Conservation (phyloP, 2,888 invertebrate species). For the Drosophila antonietae region DNA sequence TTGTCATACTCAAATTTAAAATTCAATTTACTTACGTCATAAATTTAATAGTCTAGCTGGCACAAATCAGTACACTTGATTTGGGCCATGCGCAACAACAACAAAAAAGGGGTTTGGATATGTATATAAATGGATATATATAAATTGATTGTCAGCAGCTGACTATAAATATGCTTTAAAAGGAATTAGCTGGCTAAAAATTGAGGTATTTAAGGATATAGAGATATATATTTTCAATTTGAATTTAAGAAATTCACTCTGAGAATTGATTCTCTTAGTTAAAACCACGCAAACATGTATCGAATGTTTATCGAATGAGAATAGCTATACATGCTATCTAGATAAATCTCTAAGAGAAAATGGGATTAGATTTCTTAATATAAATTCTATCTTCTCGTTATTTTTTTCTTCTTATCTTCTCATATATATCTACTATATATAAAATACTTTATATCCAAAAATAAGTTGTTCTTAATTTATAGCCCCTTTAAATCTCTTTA, state of each 20-base stretch:
- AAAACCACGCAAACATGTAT: no score
- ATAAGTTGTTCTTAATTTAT: not conserved
- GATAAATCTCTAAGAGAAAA: no score
- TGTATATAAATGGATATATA: not conserved
- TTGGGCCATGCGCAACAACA: slow-evolving; percentile 38
- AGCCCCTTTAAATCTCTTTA: not conserved
- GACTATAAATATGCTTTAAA: not conserved
- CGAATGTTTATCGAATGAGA: no score
- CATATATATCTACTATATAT: no score
- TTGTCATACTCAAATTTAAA: slow-evolving; percentile 83
- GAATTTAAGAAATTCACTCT: no score
- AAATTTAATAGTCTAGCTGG: slow-evolving; percentile 76
- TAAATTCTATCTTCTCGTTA: no score
- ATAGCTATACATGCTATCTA: no score
- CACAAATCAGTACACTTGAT: slow-evolving; percentile 56
- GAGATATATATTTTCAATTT: not conserved
- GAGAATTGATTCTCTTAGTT: no score
- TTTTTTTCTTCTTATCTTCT: no score
- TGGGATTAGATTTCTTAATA: no score
- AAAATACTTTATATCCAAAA: no score
- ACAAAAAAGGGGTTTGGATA: slow-evolving; percentile 15
- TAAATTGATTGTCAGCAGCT: slow-evolving; percentile 13
- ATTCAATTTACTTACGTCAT: slow-evolving; percentile 82
- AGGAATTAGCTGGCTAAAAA: slow-evolving; percentile 1
- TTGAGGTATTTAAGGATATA: not conserved